Evolutionary conservation across 53 echinoderm and acorn worm genomes (phyloP).

Genomic region (Echinarachnius parma): DNA sequence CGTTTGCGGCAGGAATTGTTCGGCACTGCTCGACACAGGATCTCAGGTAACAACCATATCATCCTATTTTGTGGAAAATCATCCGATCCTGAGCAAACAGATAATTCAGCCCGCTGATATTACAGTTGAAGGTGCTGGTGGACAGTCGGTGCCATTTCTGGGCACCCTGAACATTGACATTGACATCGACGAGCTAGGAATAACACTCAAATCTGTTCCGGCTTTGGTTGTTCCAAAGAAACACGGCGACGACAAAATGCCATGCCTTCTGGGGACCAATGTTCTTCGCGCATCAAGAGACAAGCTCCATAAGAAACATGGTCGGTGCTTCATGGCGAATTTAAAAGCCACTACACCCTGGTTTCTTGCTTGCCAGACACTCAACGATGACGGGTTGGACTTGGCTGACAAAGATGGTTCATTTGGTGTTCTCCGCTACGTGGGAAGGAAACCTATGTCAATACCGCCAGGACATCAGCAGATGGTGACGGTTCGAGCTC

Average conservation of each 20-base stretch:
- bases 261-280: slow-evolving; percentile 43
- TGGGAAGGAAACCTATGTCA: not conserved
- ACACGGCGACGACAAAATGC: not conserved
- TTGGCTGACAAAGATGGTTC: slow-evolving; percentile 33
- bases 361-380: slow-evolving; percentile 24
- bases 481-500: slow-evolving; percentile 9
- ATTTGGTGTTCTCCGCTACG: slow-evolving; percentile 21
- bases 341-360: slow-evolving; percentile 2
- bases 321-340: slow-evolving; percentile 30
- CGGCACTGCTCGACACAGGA: slow-evolving; percentile 40
- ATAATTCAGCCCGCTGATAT: not conserved
- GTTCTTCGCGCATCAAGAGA: slow-evolving; percentile 29
- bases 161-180: slow-evolving; percentile 26
- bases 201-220: not conserved
- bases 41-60: slow-evolving; percentile 49
- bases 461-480: slow-evolving; percentile 6
- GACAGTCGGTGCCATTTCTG: slow-evolving; percentile 20
- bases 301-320: slow-evolving; percentile 15
- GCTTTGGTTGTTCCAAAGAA: slow-evolving; percentile 2
- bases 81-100: too few relatives aligned
- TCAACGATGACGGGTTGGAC: slow-evolving; percentile 29
- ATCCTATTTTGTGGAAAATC: not conserved
- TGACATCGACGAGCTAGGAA: not conserved
- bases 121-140: slow-evolving; percentile 29
- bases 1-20: slow-evolving; percentile 2